Base-by-base conservation (phyloP, 2,113 vertebrate species). In the Pteruthius melanotis region DNA sequence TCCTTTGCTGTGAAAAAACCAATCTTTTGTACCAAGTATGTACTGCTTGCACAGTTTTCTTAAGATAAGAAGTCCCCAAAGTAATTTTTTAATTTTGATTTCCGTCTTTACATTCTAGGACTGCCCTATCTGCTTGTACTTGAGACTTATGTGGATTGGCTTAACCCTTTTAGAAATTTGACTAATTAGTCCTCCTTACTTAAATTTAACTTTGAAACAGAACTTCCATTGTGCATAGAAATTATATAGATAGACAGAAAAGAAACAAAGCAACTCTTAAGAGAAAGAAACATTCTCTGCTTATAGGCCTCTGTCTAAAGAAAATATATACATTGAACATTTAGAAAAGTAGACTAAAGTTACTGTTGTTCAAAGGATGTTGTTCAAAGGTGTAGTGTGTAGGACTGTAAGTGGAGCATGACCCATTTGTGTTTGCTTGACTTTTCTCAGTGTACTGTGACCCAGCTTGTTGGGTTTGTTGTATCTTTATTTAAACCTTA, bases 401-500 rank as follows among this genome's bases (percentile, higher is more conserved):
- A 65, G 33, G 50, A 24, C 59, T 77, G 30, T 31, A 87, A 88
- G 66, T 54, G 68, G 90, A 85, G 17, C 61, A 52, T 52, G 63
- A 91, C 54, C 63, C 11, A 44, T 75, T 83, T 45, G 14, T 60
- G 16, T 66, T 95, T 71, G 57, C 52, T 83, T 95, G 80, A 90
- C 87, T 89, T 92, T 84, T 85, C 64, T 81, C 64, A 53, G 64
- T 53, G 45, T 66, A 27, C 45, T 49, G 26, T 74, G 70, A 90
- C 52, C 57, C 54, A 66, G 22, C 39, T 74, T 70, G n/a, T 23
- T 76, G 15, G 11, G 30, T 70, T 83, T 77, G 49, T 66, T 85
- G 44, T 88, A 70, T 71, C 82, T 96, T 94, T 94, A 59, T 85
- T 95, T 96, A 83, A 95, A 89, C 81, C 83, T 85, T 86, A 26